Percentiles rank a stretch among this genome's conserved stretches.
These are phyloP conservation scores for Acronicta aceris DNA, from an alignment of 2,888 invertebrate species.

Conservation along the genomic window DNA sequence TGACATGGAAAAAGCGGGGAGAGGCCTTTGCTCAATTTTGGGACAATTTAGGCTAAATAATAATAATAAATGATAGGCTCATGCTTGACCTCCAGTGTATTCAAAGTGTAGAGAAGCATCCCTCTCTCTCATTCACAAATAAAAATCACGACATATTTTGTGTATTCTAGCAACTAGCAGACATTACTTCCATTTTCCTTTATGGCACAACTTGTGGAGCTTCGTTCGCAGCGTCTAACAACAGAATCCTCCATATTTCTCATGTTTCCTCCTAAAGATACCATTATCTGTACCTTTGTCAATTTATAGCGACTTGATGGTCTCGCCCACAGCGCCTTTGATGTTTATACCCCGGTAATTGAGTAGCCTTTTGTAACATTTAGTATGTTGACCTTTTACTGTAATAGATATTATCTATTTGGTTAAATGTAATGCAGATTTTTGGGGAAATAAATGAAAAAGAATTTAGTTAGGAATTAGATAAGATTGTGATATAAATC, in stretches of 20 bases:
- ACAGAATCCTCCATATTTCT: conserved; percentile 3
- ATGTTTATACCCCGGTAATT: conserved; percentile 34
- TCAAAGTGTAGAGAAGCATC: too few species aligned
- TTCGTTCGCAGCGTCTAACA: neutral
- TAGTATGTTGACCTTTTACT: conserved; percentile 42
- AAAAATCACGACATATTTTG: too few species aligned
- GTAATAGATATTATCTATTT: neutral
- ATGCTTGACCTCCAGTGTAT: too few species aligned
- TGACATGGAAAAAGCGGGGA: too few species aligned
- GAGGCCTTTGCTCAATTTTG: too few species aligned
- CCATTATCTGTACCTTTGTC: conserved; percentile 47
- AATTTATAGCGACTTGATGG: conserved; percentile 43
- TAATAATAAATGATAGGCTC: too few species aligned
- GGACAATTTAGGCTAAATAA: too few species aligned
- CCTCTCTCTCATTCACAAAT: too few species aligned
- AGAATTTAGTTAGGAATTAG: too few species aligned
- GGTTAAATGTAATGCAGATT: neutral
- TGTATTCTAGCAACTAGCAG: too few species aligned
- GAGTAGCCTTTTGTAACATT: conserved; percentile 32
- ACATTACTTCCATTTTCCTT: neutral
- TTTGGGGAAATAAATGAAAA: too few species aligned
- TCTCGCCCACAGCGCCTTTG: conserved; percentile 41
- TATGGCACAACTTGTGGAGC: neutral
- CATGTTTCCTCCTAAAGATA: conserved; percentile 32
- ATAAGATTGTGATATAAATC: too few species aligned